A percentile compares a stretch with the other conserved stretches of the same genome.
phyloP scores from a whole-genome alignment of 2,888 invertebrate genomes.

The Dione vanillae region DNA sequence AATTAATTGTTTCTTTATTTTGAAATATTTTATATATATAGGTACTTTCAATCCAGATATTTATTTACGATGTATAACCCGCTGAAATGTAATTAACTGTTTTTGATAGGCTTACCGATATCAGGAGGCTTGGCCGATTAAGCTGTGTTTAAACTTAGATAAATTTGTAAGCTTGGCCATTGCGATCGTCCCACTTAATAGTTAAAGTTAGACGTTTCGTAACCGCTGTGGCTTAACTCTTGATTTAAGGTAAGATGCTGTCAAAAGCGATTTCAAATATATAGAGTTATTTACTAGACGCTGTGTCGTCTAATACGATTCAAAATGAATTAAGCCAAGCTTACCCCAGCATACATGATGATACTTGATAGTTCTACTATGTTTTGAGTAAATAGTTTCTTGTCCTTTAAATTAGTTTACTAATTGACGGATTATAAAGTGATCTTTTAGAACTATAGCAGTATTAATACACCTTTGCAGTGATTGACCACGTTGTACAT shows the following conservation, averaged over 20 bases:
- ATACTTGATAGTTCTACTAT: background rate
- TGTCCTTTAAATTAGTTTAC: too few species aligned
- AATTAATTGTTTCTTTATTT: too few species aligned
- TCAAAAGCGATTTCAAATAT: slow-evolving; percentile 22
- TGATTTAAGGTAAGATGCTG: slow-evolving; percentile 42
- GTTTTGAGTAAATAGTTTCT: too few species aligned
- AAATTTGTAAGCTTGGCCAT: slow-evolving; percentile 46
- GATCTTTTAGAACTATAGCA: too few species aligned
- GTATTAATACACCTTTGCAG: too few species aligned
- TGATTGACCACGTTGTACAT: too few species aligned
- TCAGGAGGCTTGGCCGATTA: slow-evolving; percentile 44
- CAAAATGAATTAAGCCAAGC: background rate
- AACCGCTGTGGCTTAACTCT: slow-evolving; percentile 43
- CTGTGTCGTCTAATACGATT: background rate
- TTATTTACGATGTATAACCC: slow-evolving; percentile 8
- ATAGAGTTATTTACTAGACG: background rate
- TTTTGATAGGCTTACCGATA: slow-evolving; percentile 40
- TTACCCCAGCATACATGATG: too few species aligned
- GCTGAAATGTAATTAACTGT: slow-evolving; percentile 36
- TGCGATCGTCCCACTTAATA: slow-evolving; percentile 46
- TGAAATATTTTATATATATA: too few species aligned
- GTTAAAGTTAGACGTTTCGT: slow-evolving; percentile 46
- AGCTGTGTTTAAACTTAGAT: slow-evolving; percentile 45
- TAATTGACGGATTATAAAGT: too few species aligned
- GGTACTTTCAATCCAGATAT: background rate